These are phyloP conservation scores for Schlechtendalia chinensis DNA, from an alignment of 1,140 invertebrate species.

Conservation along the genomic window DNA sequence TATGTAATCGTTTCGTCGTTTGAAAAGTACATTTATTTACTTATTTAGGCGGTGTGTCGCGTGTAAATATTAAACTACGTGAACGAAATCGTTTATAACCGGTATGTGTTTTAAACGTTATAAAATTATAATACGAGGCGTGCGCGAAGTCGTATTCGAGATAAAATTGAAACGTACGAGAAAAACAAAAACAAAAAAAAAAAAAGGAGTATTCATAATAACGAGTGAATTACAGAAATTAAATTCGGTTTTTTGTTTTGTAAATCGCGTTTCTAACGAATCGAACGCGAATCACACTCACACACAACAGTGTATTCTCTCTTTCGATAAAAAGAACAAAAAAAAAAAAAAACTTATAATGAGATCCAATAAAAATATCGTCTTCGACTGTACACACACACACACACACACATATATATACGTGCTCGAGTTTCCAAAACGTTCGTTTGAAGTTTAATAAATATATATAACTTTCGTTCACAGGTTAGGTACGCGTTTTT, in stretches of 20 bases:
- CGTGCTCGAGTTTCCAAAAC: neutral
- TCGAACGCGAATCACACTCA: neutral
- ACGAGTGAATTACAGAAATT: neutral
- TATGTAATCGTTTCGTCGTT: neutral
- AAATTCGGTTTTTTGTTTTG: neutral
- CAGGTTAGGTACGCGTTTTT: neutral
- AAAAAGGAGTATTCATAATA: neutral
- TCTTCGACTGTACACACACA: neutral
- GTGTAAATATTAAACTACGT: too few species aligned
- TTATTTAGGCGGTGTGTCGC: too few species aligned
- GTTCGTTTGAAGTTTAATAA: neutral
- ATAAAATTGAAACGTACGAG: too few species aligned
- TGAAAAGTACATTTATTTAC: neutral
- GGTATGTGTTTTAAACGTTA: too few species aligned
- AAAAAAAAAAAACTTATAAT: neutral
- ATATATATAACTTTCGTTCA: slow-evolving; percentile 1
- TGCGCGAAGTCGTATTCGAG: too few species aligned
- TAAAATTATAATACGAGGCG: too few species aligned
- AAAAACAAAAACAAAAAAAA: too few species aligned
- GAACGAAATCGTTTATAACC: too few species aligned
- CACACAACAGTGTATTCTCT: neutral
- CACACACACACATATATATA: neutral
- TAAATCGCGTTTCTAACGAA: neutral
- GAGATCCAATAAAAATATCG: neutral
- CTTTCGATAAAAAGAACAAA: neutral